Percentiles rank a stretch among this genome's conserved stretches.
phyloP scores from a whole-genome alignment of 2,797 vertebrate species.

The Sebastes cheni region DNA sequence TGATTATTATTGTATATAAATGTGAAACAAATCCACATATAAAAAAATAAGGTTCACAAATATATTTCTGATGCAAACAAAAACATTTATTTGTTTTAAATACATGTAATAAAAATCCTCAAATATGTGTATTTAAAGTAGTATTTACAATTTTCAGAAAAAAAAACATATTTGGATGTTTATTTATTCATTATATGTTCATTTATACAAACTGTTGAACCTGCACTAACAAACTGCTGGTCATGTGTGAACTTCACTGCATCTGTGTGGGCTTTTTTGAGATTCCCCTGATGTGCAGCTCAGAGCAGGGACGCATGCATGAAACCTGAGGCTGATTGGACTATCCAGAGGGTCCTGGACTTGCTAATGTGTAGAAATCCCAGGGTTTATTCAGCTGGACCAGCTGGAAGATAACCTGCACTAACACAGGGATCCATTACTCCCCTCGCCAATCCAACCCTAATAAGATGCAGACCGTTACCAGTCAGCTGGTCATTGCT shows the following conservation, averaged over 20 bases:
- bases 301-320: background rate
- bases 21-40: background rate
- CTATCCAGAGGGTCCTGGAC: background rate
- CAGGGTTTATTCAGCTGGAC: conserved; percentile 48
- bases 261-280: background rate
- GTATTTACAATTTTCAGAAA: no score
- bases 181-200: no score
- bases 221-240: no score
- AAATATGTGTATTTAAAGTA: no score
- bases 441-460: background rate
- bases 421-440: conserved; percentile 33
- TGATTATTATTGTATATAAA: no score
- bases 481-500: conserved; percentile 1
- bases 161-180: no score
- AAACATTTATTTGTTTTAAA: no score
- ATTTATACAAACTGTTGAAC: no score
- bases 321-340: conserved; percentile 32
- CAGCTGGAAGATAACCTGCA: conserved; percentile 25
- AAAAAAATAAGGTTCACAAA: no score
- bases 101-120: no score
- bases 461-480: conserved; percentile 22
- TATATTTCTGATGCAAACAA: no score
- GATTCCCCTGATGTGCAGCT: background rate
- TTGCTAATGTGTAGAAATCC: conserved; percentile 32
- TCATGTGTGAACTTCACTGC: no score